Conservation (phyloP, 2,113 vertebrate species). For the Seriola rivoliana region DNA sequence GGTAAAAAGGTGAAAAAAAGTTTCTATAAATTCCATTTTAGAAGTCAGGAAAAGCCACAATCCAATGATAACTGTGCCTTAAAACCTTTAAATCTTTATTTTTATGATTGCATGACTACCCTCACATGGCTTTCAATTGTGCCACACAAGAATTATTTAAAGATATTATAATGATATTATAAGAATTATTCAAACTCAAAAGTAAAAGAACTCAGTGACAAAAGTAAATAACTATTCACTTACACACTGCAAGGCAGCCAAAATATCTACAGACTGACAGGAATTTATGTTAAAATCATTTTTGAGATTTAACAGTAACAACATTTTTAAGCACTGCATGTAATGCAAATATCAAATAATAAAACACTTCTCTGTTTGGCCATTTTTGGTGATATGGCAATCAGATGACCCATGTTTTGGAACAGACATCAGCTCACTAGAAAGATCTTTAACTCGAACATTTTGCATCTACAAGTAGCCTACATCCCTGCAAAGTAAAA, state of each 20-base stretch:
- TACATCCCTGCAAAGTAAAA: neutral
- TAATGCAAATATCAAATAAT: neutral
- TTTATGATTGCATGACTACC: neutral
- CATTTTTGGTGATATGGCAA: neutral
- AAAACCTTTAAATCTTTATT: too few relatives aligned
- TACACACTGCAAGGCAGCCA: neutral
- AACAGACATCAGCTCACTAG: neutral
- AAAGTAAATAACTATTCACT: neutral
- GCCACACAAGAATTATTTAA: neutral
- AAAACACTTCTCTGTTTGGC: neutral
- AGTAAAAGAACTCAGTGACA: neutral
- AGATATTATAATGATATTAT: neutral
- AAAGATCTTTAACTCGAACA: neutral
- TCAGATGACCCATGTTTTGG: neutral
- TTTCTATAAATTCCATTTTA: neutral
- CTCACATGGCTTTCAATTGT: neutral
- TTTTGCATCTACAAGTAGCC: neutral
- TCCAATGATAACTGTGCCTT: neutral
- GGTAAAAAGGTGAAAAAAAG: neutral
- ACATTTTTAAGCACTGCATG: neutral
- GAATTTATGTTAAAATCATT: neutral
- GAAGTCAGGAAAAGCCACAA: neutral
- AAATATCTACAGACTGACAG: neutral
- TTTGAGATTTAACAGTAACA: neutral
- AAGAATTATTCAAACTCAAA: neutral